These are phyloP conservation scores for Jaculus jaculus DNA, from an alignment of 2,113 vertebrate genomes.

Conservation along the genomic window DNA sequence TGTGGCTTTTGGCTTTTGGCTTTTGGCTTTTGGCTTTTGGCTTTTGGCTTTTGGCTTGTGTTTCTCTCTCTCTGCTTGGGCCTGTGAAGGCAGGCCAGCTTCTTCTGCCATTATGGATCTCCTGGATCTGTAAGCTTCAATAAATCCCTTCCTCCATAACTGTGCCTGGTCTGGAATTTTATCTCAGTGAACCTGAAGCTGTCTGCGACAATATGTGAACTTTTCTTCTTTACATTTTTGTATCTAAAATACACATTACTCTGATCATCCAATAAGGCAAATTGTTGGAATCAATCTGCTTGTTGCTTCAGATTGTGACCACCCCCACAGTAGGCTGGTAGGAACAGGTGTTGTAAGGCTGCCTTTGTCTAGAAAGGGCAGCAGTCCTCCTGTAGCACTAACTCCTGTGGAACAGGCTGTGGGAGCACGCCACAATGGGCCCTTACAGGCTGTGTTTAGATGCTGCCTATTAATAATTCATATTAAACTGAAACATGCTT, in stretches of 20 bases:
- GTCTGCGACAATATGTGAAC: background rate
- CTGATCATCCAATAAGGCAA: background rate
- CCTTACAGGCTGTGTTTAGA: background rate
- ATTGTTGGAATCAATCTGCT: background rate
- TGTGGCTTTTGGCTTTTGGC: no score
- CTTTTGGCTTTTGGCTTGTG: no score
- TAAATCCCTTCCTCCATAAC: no score
- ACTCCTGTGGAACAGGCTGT: no score
- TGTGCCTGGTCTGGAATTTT: no score
- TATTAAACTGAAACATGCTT: background rate
- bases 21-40: no score
- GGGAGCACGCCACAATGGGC: background rate
- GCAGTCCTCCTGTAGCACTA: no score
- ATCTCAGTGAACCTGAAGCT: no score
- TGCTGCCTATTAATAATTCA: background rate
- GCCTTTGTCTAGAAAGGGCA: background rate
- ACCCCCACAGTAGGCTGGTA: background rate
- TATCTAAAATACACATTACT: background rate
- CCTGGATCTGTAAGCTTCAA: no score
- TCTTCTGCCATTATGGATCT: no score
- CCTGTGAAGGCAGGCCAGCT: no score
- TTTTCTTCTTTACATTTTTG: conserved; percentile 9
- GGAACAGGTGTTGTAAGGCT: background rate
- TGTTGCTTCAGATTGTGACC: background rate
- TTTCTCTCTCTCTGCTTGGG: no score